Conservation (phyloP, 2,888 invertebrate species). For the Linyphia triangularis region DNA sequence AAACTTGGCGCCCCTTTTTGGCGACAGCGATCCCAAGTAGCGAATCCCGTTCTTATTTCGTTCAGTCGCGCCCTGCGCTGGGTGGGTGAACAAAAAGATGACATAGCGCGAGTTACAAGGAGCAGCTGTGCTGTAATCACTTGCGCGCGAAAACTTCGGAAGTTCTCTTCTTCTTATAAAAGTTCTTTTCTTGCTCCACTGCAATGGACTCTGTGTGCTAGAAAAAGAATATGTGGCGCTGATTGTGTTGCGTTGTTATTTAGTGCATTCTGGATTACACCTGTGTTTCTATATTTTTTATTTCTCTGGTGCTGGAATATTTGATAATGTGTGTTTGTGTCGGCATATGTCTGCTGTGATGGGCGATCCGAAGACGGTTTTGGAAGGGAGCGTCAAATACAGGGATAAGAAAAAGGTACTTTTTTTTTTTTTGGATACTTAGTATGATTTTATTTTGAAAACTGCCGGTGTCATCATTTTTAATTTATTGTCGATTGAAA, state of each 20-base stretch:
- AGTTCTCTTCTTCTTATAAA: constrained; percentile 9
- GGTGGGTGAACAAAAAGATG: constrained; percentile 3
- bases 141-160: constrained; percentile 30
- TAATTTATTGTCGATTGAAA: too few species aligned
- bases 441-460: background rate
- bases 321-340: constrained; percentile 58
- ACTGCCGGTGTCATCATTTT: constrained; percentile 31
- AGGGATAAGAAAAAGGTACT: constrained; percentile 92
- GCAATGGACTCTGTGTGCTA: constrained; percentile 26
- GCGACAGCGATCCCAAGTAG: background rate
- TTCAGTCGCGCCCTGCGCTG: constrained; percentile 41
- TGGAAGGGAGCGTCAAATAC: constrained; percentile 93
- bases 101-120: constrained; percentile 9
- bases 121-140: constrained; percentile 4
- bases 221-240: background rate
- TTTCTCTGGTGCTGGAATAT: constrained; percentile 45
- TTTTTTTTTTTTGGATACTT: constrained; percentile 4
- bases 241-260: background rate
- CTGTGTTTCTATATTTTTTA: background rate
- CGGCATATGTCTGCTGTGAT: constrained; percentile 63
- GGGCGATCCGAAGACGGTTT: constrained; percentile 88
- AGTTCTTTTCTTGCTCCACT: background rate
- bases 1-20: constrained; percentile 49
- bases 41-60: constrained; percentile 29
- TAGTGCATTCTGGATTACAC: constrained; percentile 46